These are phyloP conservation scores for western clawed frog (Xenopus tropicalis) DNA, from an alignment of 2,113 vertebrate species.

Conservation along the genomic window UCB_Xtro_10.0 CM004444.2:92154001-92154500, in stretches of 20 bases:
- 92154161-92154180: constrained; percentile 43
- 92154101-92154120: constrained; percentile 28
- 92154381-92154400: constrained; percentile 19
- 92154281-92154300: constrained; percentile 39
- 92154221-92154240: constrained; percentile 36
- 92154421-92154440: constrained; percentile 29
- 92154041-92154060: constrained; percentile 34
- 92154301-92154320: constrained; percentile 43
- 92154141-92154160: constrained; percentile 39
- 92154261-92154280: constrained; percentile 44
- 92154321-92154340: constrained; percentile 34
- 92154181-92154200: constrained; percentile 35
- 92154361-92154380: constrained; percentile 35
- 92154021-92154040: constrained; percentile 39
- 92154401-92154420: constrained; percentile 25
- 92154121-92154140: constrained; percentile 34
- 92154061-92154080: constrained; percentile 39
- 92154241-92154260: constrained; percentile 34
- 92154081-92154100: constrained; percentile 36
- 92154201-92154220: constrained; percentile 41
- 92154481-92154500: constrained; percentile 24
- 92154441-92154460: constrained; percentile 10
- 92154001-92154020: constrained; percentile 19
- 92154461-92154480: constrained; percentile 15
- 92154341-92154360: constrained; percentile 15